Evolutionary conservation across 2,113 vertebrate genomes (phyloP), one percentile per base, ranked within the genome.

Genomic region (Bubo blakistoni): DNA sequence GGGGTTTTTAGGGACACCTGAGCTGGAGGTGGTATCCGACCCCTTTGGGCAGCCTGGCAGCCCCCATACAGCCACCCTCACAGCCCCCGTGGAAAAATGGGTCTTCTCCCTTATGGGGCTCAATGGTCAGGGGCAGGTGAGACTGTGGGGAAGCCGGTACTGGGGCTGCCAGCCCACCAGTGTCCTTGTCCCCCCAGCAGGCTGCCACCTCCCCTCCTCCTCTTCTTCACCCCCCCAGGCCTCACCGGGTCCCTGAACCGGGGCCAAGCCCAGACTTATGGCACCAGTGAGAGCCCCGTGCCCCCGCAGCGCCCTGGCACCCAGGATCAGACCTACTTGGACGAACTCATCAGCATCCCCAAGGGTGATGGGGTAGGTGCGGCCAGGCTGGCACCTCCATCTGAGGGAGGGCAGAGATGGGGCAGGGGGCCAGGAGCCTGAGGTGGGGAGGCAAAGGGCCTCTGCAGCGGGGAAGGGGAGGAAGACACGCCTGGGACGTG

Each of bases 321-420:
- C 27, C 84, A 0, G 54, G 58, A 81, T 44, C 89, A 66, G 87
- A 87, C 87, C 66, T 93, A 88, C 74, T 62, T 96, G 92, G 66
- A 94, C 0, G 87, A 97, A n/a, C 92, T 81, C 70, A 87, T 97
- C 94, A 95, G 61, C 61, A 91, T 97, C 62, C 96, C 96, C 58
- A 94, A 91, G 54, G 78, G 73, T 16, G 5, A 16, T 0, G 13
- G 78, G 96, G 96, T 97, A 96, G 46, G 96, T n/a, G 44, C 55
- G 81, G 47, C 78, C 57, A 30, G 69, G 52, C 44, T 74, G 30
- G 49, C 18, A 63, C 34, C 65, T 63, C 81, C 3, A 2, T 8
- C 57, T 36, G 54, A 63, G 38, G 12, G 36, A 30, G 32, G 63
- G 72, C 10, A 40, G 14, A 36, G 52, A 13, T 1, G 7, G 46